Evolutionary conservation across 2,113 vertebrate genomes (phyloP).

Genomic region (Stictonetta naevosa): DNA sequence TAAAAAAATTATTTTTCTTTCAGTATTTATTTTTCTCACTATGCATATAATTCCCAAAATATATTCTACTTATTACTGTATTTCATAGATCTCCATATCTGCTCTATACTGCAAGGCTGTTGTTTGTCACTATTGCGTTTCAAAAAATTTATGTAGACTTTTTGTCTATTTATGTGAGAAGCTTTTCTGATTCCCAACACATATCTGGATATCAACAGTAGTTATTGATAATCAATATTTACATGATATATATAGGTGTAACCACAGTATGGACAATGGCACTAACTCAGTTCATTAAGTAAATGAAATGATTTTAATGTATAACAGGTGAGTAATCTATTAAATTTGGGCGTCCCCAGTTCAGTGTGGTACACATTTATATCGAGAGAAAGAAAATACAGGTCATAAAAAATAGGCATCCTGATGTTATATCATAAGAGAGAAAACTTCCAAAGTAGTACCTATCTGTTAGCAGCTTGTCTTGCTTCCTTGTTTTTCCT

Average conservation of each 20-base stretch:
- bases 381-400: neutral
- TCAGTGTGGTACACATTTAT: neutral
- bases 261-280: neutral
- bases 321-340: neutral
- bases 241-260: neutral
- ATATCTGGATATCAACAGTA: neutral
- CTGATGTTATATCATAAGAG: neutral
- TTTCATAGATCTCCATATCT: neutral
- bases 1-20: neutral
- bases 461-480: neutral
- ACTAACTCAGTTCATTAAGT: neutral
- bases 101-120: neutral
- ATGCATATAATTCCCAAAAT: neutral
- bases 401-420: neutral
- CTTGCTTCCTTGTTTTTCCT: neutral
- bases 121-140: neutral
- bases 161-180: neutral
- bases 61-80: neutral
- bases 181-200: neutral
- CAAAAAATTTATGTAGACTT: neutral
- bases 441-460: neutral
- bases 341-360: neutral
- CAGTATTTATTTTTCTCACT: neutral
- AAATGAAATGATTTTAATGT: neutral
- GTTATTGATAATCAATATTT: neutral